These are phyloP conservation scores for Meriones unguiculatus DNA, from an alignment of 2,113 vertebrate genomes.

Conservation along the genomic window DNA sequence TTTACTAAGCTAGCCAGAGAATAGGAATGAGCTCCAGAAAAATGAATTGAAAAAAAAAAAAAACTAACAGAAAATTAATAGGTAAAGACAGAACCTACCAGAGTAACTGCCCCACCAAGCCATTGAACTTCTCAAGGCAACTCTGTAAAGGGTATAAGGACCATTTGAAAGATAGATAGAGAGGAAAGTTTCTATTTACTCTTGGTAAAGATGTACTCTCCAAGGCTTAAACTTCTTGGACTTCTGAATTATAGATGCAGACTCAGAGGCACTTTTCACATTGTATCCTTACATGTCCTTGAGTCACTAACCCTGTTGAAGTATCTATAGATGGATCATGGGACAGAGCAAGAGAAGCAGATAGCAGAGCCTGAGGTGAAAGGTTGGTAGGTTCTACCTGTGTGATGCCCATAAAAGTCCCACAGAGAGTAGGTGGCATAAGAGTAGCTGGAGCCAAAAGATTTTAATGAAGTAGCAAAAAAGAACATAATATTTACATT, in stretches of 20 bases:
- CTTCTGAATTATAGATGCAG: background rate
- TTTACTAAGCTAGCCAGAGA: background rate
- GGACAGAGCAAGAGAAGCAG: background rate
- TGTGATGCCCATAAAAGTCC: background rate
- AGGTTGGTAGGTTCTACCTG: background rate
- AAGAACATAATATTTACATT: background rate
- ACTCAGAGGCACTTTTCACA: background rate
- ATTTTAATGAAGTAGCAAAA: background rate
- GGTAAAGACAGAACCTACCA: background rate
- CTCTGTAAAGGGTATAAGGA: background rate
- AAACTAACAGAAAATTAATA: background rate
- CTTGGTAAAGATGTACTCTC: background rate
- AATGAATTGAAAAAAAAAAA: background rate
- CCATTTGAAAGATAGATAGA: background rate
- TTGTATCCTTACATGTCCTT: accelerated
- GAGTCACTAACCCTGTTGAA: accelerated
- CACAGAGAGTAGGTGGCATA: background rate
- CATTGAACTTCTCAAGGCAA: background rate
- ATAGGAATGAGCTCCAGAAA: background rate
- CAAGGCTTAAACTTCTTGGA: background rate
- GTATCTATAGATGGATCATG: background rate
- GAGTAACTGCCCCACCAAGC: no score
- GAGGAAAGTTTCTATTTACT: background rate
- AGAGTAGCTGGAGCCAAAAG: background rate
- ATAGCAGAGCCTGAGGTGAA: background rate